These are phyloP conservation scores for Lomographa bimaculata DNA, from an alignment of 2,888 invertebrate genomes.

Conservation along the genomic window DNA sequence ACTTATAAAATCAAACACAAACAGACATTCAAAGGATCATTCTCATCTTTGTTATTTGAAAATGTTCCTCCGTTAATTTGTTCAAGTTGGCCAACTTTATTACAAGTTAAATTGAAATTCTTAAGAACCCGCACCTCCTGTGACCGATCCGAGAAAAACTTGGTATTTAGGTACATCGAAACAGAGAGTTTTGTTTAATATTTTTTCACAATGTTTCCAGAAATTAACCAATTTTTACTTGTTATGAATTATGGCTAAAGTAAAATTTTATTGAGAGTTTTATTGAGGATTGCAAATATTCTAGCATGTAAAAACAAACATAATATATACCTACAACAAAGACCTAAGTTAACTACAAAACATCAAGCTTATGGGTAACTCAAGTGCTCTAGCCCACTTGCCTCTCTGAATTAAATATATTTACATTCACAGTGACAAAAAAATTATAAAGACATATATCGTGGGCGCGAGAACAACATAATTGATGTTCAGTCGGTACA, in stretches of 20 bases:
- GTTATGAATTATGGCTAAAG: conserved; percentile 23
- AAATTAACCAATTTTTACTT: conserved; percentile 39
- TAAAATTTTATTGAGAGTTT: conserved; percentile 2
- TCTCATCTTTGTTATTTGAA: conserved; percentile 31
- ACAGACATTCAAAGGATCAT: not conserved
- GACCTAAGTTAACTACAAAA: too few species aligned
- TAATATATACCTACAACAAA: too few species aligned
- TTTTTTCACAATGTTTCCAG: conserved; percentile 37
- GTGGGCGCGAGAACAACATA: too few species aligned
- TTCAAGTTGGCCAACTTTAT: conserved; percentile 61
- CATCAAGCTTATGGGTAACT: too few species aligned
- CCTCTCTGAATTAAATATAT: too few species aligned
- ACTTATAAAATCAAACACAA: conserved; percentile 1
- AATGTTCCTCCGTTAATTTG: conserved; percentile 55
- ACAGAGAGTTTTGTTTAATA: conserved; percentile 36
- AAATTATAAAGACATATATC: too few species aligned
- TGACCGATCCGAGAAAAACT: conserved; percentile 22
- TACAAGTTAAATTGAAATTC: conserved; percentile 76
- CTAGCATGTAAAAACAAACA: too few species aligned
- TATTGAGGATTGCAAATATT: too few species aligned
- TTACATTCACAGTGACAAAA: too few species aligned
- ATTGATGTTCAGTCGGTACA: too few species aligned
- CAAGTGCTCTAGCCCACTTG: too few species aligned
- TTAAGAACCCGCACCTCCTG: conserved; percentile 46
- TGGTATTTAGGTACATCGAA: conserved; percentile 32